phyloP scores from a whole-genome alignment of 2,797 vertebrate species.

The Emys orbicularis region DNA sequence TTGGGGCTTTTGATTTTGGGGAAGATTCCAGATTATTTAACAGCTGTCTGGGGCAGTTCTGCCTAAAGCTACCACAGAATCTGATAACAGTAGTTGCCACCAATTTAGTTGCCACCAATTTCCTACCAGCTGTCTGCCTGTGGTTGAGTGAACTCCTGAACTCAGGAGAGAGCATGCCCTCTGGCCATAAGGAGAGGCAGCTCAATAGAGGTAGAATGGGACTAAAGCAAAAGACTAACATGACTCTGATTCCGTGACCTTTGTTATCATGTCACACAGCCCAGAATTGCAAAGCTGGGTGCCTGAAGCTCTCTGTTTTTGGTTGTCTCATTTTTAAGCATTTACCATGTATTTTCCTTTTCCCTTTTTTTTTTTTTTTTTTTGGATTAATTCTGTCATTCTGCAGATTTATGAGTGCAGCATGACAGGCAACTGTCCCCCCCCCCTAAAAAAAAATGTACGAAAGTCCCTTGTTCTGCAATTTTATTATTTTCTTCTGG shows the following conservation, averaged over 20 bases:
- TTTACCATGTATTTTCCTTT: background rate
- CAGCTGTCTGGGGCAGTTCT: background rate
- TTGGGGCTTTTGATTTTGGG: too few species aligned
- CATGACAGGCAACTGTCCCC: background rate
- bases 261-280: background rate
- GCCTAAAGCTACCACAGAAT: background rate
- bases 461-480: background rate
- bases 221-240: background rate
- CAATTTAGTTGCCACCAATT: background rate
- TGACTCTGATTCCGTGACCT: background rate
- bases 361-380: background rate
- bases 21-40: background rate
- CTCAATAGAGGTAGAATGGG: background rate
- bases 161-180: background rate
- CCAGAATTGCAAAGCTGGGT: background rate
- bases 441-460: background rate
- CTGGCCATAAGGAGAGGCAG: background rate
- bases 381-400: background rate
- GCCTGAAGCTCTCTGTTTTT: background rate
- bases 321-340: background rate
- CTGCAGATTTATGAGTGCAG: background rate
- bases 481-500: conserved; percentile 15
- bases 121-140: background rate
- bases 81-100: background rate
- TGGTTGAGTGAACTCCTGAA: background rate